phyloP scores from a whole-genome alignment of 2,113 vertebrate species.

The Hemibagrus wyckioides region DNA sequence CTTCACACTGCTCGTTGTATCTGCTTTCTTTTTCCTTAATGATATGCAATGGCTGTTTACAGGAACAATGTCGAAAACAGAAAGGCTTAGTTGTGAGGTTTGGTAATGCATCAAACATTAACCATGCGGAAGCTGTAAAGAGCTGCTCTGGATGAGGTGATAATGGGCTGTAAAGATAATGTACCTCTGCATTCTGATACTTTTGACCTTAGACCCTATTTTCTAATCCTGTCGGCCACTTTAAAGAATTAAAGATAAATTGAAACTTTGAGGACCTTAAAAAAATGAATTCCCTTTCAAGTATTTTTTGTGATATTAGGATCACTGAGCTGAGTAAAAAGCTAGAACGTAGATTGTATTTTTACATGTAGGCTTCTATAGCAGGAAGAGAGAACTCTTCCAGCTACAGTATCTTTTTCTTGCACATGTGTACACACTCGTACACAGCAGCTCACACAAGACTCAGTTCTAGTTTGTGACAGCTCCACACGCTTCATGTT shows the following conservation, averaged over 20 bases:
- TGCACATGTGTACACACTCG: background rate
- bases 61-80: slow-evolving; percentile 3
- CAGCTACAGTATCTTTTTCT: background rate
- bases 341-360: background rate
- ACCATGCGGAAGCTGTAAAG: slow-evolving; percentile 45
- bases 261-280: background rate
- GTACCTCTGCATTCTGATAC: slow-evolving; percentile 37
- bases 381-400: no score
- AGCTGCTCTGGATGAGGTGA: slow-evolving; percentile 42
- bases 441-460: background rate
- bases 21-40: background rate
- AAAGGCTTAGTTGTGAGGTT: slow-evolving; percentile 20
- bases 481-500: background rate
- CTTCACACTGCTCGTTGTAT: background rate
- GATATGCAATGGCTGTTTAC: slow-evolving; percentile 1
- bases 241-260: slow-evolving; percentile 51
- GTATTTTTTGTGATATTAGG: background rate
- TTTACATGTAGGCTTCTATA: background rate
- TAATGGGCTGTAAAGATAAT: slow-evolving; percentile 49
- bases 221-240: slow-evolving; percentile 55
- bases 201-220: slow-evolving; percentile 38
- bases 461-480: background rate
- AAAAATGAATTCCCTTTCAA: background rate
- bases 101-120: slow-evolving; percentile 44
- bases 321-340: no score